Base-by-base conservation (phyloP, 1,140 invertebrate species). In the Brachionus rotundiformis region DNA sequence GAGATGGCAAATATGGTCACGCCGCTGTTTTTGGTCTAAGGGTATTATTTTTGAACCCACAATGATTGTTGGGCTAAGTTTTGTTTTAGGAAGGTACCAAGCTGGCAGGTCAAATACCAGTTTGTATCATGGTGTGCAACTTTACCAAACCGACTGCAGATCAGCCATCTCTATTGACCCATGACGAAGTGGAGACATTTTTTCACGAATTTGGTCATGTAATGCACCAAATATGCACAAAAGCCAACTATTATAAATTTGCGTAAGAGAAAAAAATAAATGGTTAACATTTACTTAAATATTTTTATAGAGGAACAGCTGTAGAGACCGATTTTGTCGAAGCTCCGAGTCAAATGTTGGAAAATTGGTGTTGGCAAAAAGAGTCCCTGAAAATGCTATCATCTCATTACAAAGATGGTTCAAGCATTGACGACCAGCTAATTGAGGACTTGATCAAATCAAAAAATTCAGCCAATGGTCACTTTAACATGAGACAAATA, bases 171-270 rank as follows among this genome's bases (percentile, higher is more conserved):
- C 84, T 90, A 10, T 85, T 91, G 10, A 87, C 87, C 76, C 90
- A 91, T 84, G 88, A 90, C 84, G 90, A 91, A 86, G 89, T 90
- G 16, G 89, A 90, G 83, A 90, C 90, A 10, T 90, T 87, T 81
- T 90, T 90, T 84, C 90, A 90, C 85, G 90, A 90, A 83, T 90
- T 90, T 87, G 90, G 90, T 31, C 90, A 90, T 84, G 87, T 90
- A 13, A 90, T 90, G 90, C 90, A 90, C 84, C 86, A 88, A 63
- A 88, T 90, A 23, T 90, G 90, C 85, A 86, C 88, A 11, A 84
- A 86, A 63, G 84, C 89, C 6, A 84, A 89, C 19, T 88, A 87
- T 82, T 84, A 86, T 10, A 76, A 86, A 61, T 90, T 90, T 85
- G 87, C 86, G 87, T 88, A 68, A 8, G 1, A 1, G n/a, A 41